Evolutionary conservation across 2,113 vertebrate species (phyloP).

Genomic region (Eleginops maclovinus): DNA sequence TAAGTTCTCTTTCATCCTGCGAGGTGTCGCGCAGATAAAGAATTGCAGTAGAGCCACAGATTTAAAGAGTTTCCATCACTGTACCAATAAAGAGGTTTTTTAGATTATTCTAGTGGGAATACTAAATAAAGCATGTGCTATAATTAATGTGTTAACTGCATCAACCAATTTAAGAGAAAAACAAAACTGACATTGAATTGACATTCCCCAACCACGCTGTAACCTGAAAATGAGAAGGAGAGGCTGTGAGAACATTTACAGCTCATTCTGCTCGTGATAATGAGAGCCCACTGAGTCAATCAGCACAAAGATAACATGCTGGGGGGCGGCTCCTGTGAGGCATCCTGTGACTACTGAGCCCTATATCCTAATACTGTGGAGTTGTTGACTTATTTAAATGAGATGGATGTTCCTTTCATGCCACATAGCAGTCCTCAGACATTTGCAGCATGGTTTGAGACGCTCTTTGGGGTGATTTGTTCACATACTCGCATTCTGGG

Average conservation of each 20-base stretch:
- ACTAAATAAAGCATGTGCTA: constrained; percentile 31
- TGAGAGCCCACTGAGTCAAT: constrained; percentile 70
- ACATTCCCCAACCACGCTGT: constrained; percentile 29
- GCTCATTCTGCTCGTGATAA: constrained; percentile 57
- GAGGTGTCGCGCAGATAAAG: constrained; percentile 5
- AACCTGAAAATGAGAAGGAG: constrained; percentile 53
- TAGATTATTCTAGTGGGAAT: constrained; percentile 17
- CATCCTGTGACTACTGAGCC: constrained; percentile 43
- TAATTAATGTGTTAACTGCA: constrained; percentile 26
- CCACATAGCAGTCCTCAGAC: constrained; percentile 43
- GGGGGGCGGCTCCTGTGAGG: constrained; percentile 51
- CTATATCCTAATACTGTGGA: constrained; percentile 42
- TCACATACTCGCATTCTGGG: constrained; percentile 54
- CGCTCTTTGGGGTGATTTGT: constrained; percentile 27
- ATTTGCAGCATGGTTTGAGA: constrained; percentile 39
- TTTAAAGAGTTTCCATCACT: constrained; percentile 3
- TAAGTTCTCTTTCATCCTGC: constrained; percentile 13
- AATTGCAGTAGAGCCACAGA: constrained; percentile 1
- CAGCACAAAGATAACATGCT: constrained; percentile 67
- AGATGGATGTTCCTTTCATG: constrained; percentile 51
- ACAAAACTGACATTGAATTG: constrained; percentile 36
- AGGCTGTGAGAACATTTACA: constrained; percentile 43
- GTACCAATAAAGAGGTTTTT: constrained; percentile 1
- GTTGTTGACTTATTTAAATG: constrained; percentile 72
- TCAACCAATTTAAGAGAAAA: constrained; percentile 24